These are phyloP conservation scores for Leuciscus idus DNA, from an alignment of 2,113 vertebrate genomes.

Conservation along the genomic window DNA sequence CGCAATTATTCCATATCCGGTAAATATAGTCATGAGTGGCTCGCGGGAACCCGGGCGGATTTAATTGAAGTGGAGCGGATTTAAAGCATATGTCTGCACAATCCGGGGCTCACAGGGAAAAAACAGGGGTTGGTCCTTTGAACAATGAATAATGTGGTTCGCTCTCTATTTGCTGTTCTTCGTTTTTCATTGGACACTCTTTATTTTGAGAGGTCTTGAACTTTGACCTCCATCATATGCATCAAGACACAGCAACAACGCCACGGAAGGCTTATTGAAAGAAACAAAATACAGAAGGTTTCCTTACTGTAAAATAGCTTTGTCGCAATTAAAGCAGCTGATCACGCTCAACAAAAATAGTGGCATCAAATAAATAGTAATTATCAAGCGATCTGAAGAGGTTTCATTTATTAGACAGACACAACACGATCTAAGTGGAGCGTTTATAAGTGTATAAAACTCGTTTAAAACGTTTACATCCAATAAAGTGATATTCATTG, in stretches of 20 bases:
- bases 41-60: conserved; percentile 37
- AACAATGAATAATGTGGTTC: conserved; percentile 57
- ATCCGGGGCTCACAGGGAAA: conserved; percentile 46
- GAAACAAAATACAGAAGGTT: not conserved
- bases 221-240: conserved; percentile 48
- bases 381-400: conserved; percentile 10
- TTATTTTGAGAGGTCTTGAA: conserved; percentile 63
- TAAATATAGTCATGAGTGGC: conserved; percentile 41
- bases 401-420: not conserved
- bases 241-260: conserved; percentile 8
- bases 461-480: not conserved
- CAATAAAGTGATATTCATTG: not conserved
- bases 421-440: not conserved
- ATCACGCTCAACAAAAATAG: conserved; percentile 7
- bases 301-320: not conserved
- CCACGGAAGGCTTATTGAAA: not conserved
- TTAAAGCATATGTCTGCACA: conserved; percentile 41
- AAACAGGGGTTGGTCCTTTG: conserved; percentile 39
- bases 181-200: conserved; percentile 56
- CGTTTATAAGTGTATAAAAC: not conserved
- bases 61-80: conserved; percentile 53
- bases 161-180: conserved; percentile 57
- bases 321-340: not conserved
- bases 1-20: conserved; percentile 37
- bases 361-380: conserved; percentile 1